Evolutionary conservation across 2,888 invertebrate species (phyloP).

Genomic region (Chorisops tibialis): DNA sequence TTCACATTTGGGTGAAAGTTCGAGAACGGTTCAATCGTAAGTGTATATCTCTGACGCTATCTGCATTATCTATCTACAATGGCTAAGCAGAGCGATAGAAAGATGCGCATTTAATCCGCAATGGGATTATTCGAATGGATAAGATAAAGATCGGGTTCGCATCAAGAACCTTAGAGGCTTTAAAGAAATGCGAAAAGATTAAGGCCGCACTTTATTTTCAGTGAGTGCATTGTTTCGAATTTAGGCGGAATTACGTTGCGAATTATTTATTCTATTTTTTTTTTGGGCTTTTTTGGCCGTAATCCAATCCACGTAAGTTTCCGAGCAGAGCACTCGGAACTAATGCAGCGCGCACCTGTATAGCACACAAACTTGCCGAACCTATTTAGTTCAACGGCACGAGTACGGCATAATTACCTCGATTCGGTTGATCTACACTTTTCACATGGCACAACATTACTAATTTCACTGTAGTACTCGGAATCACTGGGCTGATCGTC

Average conservation of each 20-base stretch:
- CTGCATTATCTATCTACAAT: too few relatives aligned
- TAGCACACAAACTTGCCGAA: too few relatives aligned
- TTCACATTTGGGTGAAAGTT: constrained; percentile 16
- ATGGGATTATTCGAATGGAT: constrained; percentile 1
- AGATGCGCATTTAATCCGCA: constrained; percentile 7
- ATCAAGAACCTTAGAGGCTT: background rate
- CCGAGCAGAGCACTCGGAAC: too few relatives aligned
- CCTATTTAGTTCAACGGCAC: too few relatives aligned
- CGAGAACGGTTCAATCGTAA: background rate
- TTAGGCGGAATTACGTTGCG: background rate
- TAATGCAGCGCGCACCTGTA: too few relatives aligned
- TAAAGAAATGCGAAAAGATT: background rate
- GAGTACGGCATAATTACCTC: constrained; percentile 13
- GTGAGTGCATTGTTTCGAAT: background rate
- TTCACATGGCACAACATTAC: constrained; percentile 46
- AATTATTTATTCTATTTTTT: background rate
- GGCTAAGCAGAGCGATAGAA: background rate
- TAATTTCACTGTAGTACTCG: constrained; percentile 25
- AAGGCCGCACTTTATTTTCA: constrained; percentile 1
- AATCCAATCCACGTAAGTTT: too few relatives aligned
- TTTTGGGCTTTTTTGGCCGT: background rate
- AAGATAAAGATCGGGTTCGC: constrained; percentile 5
- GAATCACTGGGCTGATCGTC: constrained; percentile 15
- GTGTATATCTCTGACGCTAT: too few relatives aligned
- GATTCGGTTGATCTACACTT: constrained; percentile 39